phyloP scores from a whole-genome alignment of 1,140 invertebrate genomes.

The Cepaea nemoralis region DNA sequence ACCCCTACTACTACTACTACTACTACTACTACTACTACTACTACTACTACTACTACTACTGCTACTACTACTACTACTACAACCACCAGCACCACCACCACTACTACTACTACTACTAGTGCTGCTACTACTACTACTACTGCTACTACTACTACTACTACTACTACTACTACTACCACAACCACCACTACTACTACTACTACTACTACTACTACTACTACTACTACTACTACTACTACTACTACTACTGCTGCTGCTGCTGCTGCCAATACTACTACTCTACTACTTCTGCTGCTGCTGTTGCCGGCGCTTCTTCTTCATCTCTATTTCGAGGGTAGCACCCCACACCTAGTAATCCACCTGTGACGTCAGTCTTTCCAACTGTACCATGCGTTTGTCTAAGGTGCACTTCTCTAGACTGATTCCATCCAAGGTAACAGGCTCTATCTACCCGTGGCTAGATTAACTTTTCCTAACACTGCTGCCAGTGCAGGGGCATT shows the following conservation, averaged over 20 bases:
- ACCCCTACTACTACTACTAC: background rate
- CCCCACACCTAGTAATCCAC: too few species aligned
- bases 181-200: background rate
- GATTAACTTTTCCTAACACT: too few species aligned
- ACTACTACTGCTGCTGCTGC: background rate
- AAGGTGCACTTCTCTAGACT: too few species aligned
- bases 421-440: too few species aligned
- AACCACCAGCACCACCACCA: background rate
- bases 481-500: too few species aligned
- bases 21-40: background rate
- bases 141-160: slow-evolving; percentile 1
- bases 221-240: slow-evolving; percentile 18
- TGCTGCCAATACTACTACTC: background rate
- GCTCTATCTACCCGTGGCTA: too few species aligned
- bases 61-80: background rate
- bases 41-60: background rate
- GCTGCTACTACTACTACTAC: slow-evolving; percentile 16
- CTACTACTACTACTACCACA: background rate
- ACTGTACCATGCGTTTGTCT: too few species aligned
- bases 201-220: background rate
- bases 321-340: too few species aligned
- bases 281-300: background rate
- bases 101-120: slow-evolving; percentile 7
- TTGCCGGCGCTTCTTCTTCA: background rate
- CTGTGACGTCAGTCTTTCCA: too few species aligned